A percentile compares a stretch with the other conserved stretches of the same genome.
These are phyloP conservation scores for Chromis chromis DNA, from an alignment of 2,797 vertebrate species.

Conservation along the genomic window DNA sequence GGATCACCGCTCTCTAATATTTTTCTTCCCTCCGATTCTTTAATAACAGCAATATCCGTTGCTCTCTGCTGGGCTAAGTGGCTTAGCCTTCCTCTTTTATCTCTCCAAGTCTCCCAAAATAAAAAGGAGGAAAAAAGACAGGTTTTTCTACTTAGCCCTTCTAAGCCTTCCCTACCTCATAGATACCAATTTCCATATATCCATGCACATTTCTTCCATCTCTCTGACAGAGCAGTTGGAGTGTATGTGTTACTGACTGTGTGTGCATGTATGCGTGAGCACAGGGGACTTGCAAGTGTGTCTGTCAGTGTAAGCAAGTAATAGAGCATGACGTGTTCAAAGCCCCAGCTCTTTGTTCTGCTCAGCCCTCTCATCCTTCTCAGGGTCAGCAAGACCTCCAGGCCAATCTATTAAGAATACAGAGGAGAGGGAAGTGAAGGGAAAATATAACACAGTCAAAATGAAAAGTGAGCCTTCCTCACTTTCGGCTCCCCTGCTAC, in stretches of 20 bases:
- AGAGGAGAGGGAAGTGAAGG: conserved; percentile 39
- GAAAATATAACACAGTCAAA: conserved; percentile 52
- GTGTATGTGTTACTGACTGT: conserved; percentile 12
- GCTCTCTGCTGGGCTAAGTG: conserved; percentile 64
- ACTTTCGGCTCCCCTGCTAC: conserved; percentile 41
- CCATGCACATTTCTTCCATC: conserved; percentile 21
- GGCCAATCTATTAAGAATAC: conserved; percentile 70
- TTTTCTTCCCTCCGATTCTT: conserved; percentile 49
- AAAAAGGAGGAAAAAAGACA: conserved; percentile 6
- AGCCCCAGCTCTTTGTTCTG: conserved; percentile 66
- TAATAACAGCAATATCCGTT: conserved; percentile 65
- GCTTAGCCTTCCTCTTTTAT: conserved; percentile 64
- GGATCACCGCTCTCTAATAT: conserved; percentile 28
- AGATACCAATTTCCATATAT: conserved; percentile 61
- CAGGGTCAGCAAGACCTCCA: conserved; percentile 67
- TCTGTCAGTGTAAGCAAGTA: conserved; percentile 56
- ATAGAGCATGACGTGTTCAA: conserved; percentile 74
- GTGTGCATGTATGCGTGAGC: conserved; percentile 5
- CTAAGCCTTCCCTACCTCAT: conserved; percentile 47
- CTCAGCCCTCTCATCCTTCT: conserved; percentile 58
- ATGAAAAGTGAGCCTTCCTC: conserved; percentile 54
- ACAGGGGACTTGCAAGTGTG: conserved; percentile 16
- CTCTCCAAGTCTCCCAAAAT: conserved; percentile 26
- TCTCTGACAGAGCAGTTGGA: conserved; percentile 16
- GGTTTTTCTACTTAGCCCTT: conserved; percentile 41